A percentile compares a stretch with the other conserved stretches of the same genome.
phyloP scores from a whole-genome alignment of 2,888 invertebrate species.

The Embidobia sp. region DNA sequence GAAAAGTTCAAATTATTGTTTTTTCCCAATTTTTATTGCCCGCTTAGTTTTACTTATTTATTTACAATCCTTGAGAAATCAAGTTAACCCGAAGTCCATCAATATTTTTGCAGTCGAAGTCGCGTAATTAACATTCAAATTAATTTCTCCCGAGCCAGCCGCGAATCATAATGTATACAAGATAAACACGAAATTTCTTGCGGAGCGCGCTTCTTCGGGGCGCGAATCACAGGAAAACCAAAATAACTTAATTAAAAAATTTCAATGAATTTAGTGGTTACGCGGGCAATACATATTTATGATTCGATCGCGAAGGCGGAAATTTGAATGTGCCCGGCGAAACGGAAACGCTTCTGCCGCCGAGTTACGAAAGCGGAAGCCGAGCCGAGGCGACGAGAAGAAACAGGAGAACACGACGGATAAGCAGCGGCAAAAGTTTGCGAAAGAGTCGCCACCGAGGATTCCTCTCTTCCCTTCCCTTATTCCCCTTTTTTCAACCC shows the following conservation, averaged over 20 bases:
- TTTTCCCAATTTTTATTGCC: too few relatives aligned
- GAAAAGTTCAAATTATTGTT: too few relatives aligned
- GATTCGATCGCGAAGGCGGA: constrained; percentile 74
- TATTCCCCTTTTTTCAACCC: constrained; percentile 15
- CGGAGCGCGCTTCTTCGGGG: constrained; percentile 6
- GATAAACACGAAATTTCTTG: constrained; percentile 53
- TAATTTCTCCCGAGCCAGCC: constrained; percentile 10
- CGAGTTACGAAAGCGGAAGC: constrained; percentile 44
- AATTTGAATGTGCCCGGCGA: constrained; percentile 71
- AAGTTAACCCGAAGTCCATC: background rate
- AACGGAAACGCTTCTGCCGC: constrained; percentile 62
- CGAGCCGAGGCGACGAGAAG: constrained; percentile 16
- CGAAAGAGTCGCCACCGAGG: constrained; percentile 19
- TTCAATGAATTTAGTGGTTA: constrained; percentile 79
- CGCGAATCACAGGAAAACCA: constrained; percentile 71
- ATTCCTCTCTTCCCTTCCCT: too few relatives aligned
- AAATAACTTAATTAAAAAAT: constrained; percentile 81
- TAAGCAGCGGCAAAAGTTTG: constrained; percentile 36
- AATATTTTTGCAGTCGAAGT: constrained; percentile 22
- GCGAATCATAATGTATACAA: constrained; percentile 44
- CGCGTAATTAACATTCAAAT: constrained; percentile 48
- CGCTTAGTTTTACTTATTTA: too few relatives aligned
- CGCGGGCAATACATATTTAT: constrained; percentile 80
- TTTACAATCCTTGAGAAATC: too few relatives aligned
- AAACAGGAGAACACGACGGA: constrained; percentile 17